Conservation (phyloP, 2,888 invertebrate species). For the Pharmacophagus antenor region DNA sequence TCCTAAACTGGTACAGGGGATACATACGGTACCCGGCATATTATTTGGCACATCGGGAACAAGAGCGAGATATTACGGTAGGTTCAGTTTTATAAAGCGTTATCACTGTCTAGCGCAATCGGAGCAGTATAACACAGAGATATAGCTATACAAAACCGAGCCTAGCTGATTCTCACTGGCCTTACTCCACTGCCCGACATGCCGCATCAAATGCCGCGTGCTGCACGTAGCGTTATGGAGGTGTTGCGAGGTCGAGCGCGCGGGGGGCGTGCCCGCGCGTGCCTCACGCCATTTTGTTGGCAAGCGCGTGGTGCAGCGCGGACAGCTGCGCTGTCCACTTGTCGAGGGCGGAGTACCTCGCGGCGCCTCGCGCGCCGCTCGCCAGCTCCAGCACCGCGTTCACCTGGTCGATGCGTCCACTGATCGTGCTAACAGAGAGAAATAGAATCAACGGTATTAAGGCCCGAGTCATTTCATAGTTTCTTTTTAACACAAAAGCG, state of each 20-base stretch:
- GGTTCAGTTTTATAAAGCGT: no score
- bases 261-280: neutral
- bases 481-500: no score
- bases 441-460: no score
- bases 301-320: conserved; percentile 92
- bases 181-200: no score
- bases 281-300: conserved; percentile 93
- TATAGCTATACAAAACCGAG: no score
- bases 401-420: conserved; percentile 95
- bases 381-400: conserved; percentile 95
- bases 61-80: no score
- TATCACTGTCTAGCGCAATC: neutral
- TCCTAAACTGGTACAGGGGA: neutral
- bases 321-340: conserved; percentile 97
- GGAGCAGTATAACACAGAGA: no score
- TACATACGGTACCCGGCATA: no score
- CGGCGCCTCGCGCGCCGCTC: conserved; percentile 88
- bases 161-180: no score
- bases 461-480: no score
- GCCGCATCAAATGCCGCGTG: no score
- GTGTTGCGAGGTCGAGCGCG: neutral
- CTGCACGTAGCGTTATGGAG: neutral
- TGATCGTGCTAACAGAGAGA: conserved; percentile 93
- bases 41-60: no score
- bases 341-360: conserved; percentile 95